phyloP scores from a whole-genome alignment of 2,113 vertebrate genomes.

The Cervus canadensis region DNA sequence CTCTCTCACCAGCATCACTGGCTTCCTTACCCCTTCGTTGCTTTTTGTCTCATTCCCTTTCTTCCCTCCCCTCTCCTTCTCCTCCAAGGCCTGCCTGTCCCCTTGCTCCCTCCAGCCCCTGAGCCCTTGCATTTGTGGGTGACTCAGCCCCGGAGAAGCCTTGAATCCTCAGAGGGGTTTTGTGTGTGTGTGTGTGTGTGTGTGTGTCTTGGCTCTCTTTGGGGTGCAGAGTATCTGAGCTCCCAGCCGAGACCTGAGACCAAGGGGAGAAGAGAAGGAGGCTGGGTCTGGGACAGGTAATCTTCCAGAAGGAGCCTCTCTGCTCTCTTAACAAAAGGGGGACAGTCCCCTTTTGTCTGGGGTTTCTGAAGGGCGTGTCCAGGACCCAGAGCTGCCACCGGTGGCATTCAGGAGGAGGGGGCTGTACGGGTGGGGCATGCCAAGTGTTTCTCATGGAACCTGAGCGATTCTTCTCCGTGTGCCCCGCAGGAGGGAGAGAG shows the following conservation, averaged over 20 bases:
- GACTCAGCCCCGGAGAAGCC: constrained; percentile 26
- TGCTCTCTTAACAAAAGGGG: constrained; percentile 58
- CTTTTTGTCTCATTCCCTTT: neutral
- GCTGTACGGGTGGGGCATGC: neutral
- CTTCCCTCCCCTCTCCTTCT: neutral
- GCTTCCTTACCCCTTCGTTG: neutral
- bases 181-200: neutral
- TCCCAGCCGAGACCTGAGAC: neutral
- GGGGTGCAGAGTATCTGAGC: neutral
- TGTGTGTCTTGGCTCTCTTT: constrained; percentile 15
- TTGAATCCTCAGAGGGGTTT: neutral
- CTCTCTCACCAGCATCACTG: neutral
- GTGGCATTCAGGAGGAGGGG: constrained; percentile 10
- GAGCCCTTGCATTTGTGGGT: neutral
- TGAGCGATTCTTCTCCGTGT: neutral
- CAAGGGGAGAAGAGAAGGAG: constrained; percentile 25
- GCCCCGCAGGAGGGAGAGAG: neutral
- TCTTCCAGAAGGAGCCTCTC: constrained; percentile 45
- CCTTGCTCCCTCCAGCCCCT: neutral
- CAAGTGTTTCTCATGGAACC: neutral
- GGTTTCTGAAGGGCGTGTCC: constrained; percentile 49
- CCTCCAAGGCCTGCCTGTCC: neutral
- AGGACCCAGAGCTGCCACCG: neutral
- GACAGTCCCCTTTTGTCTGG: constrained; percentile 68
- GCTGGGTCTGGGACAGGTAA: constrained; percentile 59